A percentile compares a stretch with the other conserved stretches of the same genome.
phyloP scores from a whole-genome alignment of 1,140 invertebrate genomes.

The Leptoteleia sp. region DNA sequence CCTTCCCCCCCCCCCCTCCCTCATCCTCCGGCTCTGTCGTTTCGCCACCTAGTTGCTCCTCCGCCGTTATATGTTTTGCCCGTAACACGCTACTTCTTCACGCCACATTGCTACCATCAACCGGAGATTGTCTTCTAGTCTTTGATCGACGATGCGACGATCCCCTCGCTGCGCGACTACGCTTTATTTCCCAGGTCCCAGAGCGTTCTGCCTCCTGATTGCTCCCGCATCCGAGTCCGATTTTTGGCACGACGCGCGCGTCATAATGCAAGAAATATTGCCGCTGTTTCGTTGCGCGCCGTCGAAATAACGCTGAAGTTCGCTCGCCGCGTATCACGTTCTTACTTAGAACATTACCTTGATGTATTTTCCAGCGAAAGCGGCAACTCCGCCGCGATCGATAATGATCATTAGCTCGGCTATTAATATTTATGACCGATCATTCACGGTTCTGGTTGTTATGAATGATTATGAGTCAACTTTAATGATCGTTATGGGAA shows the following conservation, averaged over 20 bases:
- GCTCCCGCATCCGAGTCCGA: slow-evolving; percentile 34
- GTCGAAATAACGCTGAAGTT: slow-evolving; percentile 31
- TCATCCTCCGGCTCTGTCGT: slow-evolving; percentile 34
- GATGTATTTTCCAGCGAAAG: slow-evolving; percentile 19
- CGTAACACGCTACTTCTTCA: slow-evolving; percentile 66
- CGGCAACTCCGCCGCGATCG: slow-evolving; percentile 2
- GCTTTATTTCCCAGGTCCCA: slow-evolving; percentile 51
- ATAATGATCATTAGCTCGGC: slow-evolving; percentile 1
- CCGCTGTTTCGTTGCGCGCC: slow-evolving; percentile 21
- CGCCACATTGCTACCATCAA: slow-evolving; percentile 59
- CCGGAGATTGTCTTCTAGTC: slow-evolving; percentile 67
- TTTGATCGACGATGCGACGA: slow-evolving; percentile 67
- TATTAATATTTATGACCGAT: slow-evolving; percentile 25
- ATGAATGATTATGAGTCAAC: slow-evolving; percentile 20
- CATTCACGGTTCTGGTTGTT: background rate
- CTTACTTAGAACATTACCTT: slow-evolving; percentile 27
- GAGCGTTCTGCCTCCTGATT: slow-evolving; percentile 42
- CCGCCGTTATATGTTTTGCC: slow-evolving; percentile 66
- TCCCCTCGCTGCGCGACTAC: slow-evolving; percentile 51
- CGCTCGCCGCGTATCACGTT: slow-evolving; percentile 34
- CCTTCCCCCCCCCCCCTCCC: slow-evolving; percentile 37
- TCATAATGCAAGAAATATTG: slow-evolving; percentile 58
- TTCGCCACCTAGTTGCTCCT: slow-evolving; percentile 64
- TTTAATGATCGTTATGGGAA: slow-evolving; percentile 2
- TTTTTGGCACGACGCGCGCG: slow-evolving; percentile 47